Base-by-base conservation (phyloP, 2,888 invertebrate species). In the Caenorhabditis auriculariae region DNA sequence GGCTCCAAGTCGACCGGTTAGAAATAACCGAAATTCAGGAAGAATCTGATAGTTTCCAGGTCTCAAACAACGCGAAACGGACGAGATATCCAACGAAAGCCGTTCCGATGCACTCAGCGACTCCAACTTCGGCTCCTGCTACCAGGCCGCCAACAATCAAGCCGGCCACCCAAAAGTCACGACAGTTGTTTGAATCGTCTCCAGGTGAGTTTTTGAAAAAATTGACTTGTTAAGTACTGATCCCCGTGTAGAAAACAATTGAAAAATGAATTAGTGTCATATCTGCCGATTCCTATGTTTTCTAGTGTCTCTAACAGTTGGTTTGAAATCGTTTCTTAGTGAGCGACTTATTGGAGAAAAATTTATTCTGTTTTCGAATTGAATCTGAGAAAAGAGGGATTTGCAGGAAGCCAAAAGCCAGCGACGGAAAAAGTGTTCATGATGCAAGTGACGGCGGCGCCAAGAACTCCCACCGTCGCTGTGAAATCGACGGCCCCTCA, bases 391-490 rank as follows among this genome's bases (percentile, higher is more conserved):
- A 4, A 19, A 28, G 19, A 46, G 15, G 35, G 59, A 37, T 54
- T 53, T 27, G 47, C 48, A 26, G 39, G n/a, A 12, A 46, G 48
- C 26, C 57, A 56, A 32, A 47, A 61, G 26, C 53, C 58, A 21
- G 51, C 58, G 29, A 51, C 44, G 19, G 65, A 65, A 39, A 65
- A 69, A 52, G 62, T 64, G 1, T 56, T 69, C 9, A 56, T 66
- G 3, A 65, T 69, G 55, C 62, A 69, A 53, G 69, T 69, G 5
- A 66, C 69, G 6, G 63, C 66, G 3, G 49, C 69, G 27, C 69
- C 69, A 5, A 12, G 49, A n/a, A 19, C 43, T 21, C 45, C 41
- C 3, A 21, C 39, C 15, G 15, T 15, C 9, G 28, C 32, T 47
- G 27, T 12, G 45, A 23, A 28, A 32, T 24, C 39, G 50, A 29